A percentile compares a stretch with the other conserved stretches of the same genome.
Evolutionary conservation across 2,888 invertebrate species (phyloP).

Genomic region (Terebella lapidaria): DNA sequence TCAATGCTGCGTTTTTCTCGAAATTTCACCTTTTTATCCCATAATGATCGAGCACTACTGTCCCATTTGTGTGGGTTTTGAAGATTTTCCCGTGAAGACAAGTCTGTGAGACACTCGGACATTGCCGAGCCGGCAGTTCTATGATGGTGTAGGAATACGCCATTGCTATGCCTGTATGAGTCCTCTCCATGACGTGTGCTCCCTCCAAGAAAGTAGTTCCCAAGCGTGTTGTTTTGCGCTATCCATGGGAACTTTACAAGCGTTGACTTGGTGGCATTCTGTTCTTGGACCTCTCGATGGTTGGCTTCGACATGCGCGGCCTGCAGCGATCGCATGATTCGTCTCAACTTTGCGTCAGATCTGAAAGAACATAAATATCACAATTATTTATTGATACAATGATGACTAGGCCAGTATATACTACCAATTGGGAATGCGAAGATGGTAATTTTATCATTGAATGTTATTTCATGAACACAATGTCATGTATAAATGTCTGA

Average conservation of each 20-base stretch:
- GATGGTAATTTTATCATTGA: too few species aligned
- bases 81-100: too few species aligned
- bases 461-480: too few species aligned
- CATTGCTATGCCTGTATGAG: not conserved
- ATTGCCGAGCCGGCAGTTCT: too few species aligned
- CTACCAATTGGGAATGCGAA: too few species aligned
- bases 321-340: not conserved
- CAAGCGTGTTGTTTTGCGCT: constrained; percentile 1
- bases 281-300: not conserved
- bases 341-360: not conserved
- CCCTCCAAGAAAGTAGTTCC: not conserved
- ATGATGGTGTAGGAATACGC: not conserved
- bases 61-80: not conserved
- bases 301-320: not conserved
- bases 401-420: too few species aligned
- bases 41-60: too few species aligned
- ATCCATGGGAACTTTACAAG: not conserved
- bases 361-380: not conserved
- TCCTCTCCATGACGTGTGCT: not conserved
- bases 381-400: too few species aligned
- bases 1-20: too few species aligned
- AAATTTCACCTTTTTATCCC: too few species aligned
- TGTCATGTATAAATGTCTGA: too few species aligned
- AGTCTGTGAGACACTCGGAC: too few species aligned
- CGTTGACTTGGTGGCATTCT: not conserved